Percentiles rank a stretch among this genome's conserved stretches.
These are phyloP conservation scores for Desmodus rotundus DNA, from an alignment of 2,113 vertebrate genomes.

Conservation along the genomic window DNA sequence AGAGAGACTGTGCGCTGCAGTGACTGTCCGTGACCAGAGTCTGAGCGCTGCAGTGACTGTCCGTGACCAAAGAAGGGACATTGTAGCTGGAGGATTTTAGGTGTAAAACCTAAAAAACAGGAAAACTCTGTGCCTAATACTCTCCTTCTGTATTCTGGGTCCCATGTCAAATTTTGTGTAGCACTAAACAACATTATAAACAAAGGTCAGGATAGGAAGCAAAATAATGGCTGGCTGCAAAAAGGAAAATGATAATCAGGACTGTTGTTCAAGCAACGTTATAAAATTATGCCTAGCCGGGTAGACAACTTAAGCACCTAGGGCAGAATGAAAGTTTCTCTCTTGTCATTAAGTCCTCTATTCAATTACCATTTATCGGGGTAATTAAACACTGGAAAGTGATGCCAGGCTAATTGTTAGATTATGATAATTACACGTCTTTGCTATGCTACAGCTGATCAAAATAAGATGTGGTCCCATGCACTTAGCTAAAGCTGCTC, in stretches of 20 bases:
- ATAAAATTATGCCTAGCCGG: constrained; percentile 67
- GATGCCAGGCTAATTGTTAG: constrained; percentile 94
- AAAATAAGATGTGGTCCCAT: constrained; percentile 86
- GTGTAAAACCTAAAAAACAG: neutral
- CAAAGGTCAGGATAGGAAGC: constrained; percentile 60
- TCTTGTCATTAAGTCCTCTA: constrained; percentile 83
- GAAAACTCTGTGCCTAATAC: neutral
- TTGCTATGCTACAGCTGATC: constrained; percentile 91
- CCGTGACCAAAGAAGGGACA: neutral
- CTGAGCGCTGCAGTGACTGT: too few relatives aligned
- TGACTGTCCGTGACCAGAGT: too few relatives aligned
- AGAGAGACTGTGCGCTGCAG: too few relatives aligned
- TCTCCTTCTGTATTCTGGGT: constrained; percentile 49
- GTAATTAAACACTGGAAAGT: constrained; percentile 93
- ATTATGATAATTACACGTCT: constrained; percentile 94
- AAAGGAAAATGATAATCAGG: constrained; percentile 64
- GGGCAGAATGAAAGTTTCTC: constrained; percentile 80
- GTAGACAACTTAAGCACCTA: constrained; percentile 77
- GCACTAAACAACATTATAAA: constrained; percentile 38
- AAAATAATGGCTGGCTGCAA: constrained; percentile 58
- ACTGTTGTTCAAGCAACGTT: constrained; percentile 54
- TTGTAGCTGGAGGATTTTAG: neutral
- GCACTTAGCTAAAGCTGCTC: constrained; percentile 79
- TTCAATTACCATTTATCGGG: constrained; percentile 86
- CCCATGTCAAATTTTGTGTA: constrained; percentile 36